These are phyloP conservation scores for Peromyscus maniculatus DNA, from an alignment of 2,113 vertebrate species.

Conservation along the genomic window DNA sequence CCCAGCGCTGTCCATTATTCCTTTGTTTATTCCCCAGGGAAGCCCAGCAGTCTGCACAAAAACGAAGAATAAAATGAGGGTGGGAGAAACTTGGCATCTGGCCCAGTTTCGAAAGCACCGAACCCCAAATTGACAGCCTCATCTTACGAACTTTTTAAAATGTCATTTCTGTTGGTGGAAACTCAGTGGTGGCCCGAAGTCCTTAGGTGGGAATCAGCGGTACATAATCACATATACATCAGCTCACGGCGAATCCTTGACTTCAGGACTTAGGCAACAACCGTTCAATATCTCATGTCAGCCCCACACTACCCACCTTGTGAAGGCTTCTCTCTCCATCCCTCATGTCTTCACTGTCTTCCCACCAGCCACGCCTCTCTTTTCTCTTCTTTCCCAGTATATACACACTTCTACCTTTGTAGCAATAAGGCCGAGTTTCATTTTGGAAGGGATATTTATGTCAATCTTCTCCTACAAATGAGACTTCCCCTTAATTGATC, in stretches of 20 bases:
- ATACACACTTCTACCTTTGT: background rate
- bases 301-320: too few species aligned
- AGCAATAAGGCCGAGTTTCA: background rate
- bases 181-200: fast-evolving
- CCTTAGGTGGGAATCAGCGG: background rate
- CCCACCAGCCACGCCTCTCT: background rate
- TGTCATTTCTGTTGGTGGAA: background rate
- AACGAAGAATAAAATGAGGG: background rate
- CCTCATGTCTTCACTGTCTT: background rate
- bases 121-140: background rate
- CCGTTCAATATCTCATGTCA: background rate
- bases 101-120: constrained; percentile 1
- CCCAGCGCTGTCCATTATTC: too few species aligned
- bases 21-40: background rate
- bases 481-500: background rate
- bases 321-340: background rate
- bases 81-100: background rate
- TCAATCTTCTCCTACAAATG: background rate
- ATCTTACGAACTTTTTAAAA: background rate
- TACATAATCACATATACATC: fast-evolving
- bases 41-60: background rate
- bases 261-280: background rate
- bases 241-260: background rate
- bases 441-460: background rate
- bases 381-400: background rate